Conservation (phyloP, 2,113 vertebrate species). For the Amia ocellicauda region DNA sequence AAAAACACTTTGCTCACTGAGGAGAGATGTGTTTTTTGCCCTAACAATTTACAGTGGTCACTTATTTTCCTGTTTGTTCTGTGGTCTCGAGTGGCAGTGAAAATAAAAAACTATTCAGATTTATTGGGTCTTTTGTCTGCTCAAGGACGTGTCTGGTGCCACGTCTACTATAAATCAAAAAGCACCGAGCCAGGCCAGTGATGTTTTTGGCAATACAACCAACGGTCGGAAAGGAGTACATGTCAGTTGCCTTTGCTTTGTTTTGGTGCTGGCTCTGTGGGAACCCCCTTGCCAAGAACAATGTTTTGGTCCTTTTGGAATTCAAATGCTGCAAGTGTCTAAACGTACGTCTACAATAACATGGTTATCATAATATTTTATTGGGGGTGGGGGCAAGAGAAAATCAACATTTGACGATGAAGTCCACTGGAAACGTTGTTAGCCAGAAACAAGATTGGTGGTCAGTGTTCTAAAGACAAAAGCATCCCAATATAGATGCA, state of each 20-base stretch:
- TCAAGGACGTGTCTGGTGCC: conserved; percentile 15
- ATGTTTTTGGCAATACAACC: conserved; percentile 31
- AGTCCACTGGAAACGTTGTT: background rate
- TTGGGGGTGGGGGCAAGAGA: background rate
- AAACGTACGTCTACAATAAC: background rate
- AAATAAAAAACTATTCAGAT: conserved; percentile 15
- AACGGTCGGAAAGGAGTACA: conserved; percentile 17
- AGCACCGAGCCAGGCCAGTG: conserved; percentile 11
- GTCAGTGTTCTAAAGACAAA: background rate
- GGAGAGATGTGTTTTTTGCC: background rate
- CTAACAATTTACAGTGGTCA: background rate
- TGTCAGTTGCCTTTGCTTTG: conserved; percentile 21
- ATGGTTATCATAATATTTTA: conserved; percentile 8
- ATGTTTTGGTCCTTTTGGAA: conserved; percentile 16
- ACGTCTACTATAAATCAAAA: conserved; percentile 26
- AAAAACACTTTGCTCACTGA: background rate
- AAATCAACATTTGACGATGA: background rate
- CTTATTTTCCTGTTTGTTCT: background rate
- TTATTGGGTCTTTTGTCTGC: conserved; percentile 24
- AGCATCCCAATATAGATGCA: background rate
- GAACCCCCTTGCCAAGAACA: conserved; percentile 29
- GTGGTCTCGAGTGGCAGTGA: conserved; percentile 8
- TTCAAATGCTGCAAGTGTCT: conserved; percentile 11
- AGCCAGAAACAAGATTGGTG: background rate
- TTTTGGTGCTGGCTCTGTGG: conserved; percentile 19